Base-by-base conservation (phyloP, 2,888 invertebrate genomes). In the Philereme vetulata region DNA sequence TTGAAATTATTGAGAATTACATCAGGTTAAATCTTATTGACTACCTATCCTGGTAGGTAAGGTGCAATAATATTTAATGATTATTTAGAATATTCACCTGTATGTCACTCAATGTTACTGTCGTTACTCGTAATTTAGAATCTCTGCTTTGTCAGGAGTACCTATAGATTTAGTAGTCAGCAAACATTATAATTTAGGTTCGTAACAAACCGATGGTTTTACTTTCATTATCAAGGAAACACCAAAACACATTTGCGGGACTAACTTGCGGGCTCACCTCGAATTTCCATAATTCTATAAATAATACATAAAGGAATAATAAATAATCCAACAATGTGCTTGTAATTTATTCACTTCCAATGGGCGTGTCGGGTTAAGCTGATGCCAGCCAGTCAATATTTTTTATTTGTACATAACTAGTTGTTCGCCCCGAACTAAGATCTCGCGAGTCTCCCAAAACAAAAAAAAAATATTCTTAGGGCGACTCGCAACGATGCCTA, bases 321-420 rank as follows among this genome's bases (percentile, higher is more conserved):
- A 71, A 74, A 67, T 63, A 64, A 70, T 68, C 67, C 68, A 75
- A 74, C 67, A 69, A 73, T 72, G 68, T 72, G 74, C 72, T 73
- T 76, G 63, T 76, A 79, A 80, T 77, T 75, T 80, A 83, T 82
- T 80, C 76, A 74, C 69, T 73, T 70, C 65, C 68, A 73, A 72
- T 64, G 64, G 53, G 44, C 11, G 50, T 51, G 62, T 53, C 36
- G 40, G 34, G 45, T 56, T 44, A 35, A 45, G 56, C 49, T 21
- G 32, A 11, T 61, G 45, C 44, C 11, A 4, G 33, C 32, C n/a
- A 21, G 42, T 42, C 5, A 42, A 42, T 42, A 42, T 11, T 21
- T 11, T 5, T 7, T 1, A n/a, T n/a, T 8, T 9, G 9, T 42
- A 8, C 21, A n/a, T n/a, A n/a, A n/a, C n/a, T n/a, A n/a, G n/a